Percentiles rank a stretch among this genome's conserved stretches.
phyloP scores from a whole-genome alignment of 2,113 vertebrate genomes.

The Phylloscopus trochiloides region DNA sequence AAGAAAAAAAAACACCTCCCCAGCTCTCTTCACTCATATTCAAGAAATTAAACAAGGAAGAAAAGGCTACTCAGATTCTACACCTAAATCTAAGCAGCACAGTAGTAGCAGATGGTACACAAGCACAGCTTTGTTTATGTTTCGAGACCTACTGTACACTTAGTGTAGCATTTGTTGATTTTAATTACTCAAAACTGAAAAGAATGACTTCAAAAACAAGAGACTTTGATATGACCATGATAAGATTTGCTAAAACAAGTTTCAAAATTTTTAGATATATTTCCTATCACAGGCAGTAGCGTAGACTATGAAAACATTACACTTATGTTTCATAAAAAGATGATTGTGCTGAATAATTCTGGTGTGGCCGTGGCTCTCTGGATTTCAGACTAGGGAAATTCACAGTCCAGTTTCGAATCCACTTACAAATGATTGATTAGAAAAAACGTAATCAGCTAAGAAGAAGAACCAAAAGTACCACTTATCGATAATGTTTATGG shows the following conservation, averaged over 20 bases:
- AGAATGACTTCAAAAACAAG: conserved; percentile 69
- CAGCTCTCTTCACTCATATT: not conserved
- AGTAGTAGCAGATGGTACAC: conserved; percentile 67
- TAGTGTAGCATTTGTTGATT: conserved; percentile 71
- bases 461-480: conserved; percentile 26
- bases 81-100: conserved; percentile 61
- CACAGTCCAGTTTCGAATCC: conserved; percentile 6
- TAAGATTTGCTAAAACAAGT: conserved; percentile 67
- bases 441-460: conserved; percentile 18
- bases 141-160: conserved; percentile 71
- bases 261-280: conserved; percentile 65
- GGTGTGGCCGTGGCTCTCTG: not conserved
- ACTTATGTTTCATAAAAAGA: conserved; percentile 56
- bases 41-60: conserved; percentile 1
- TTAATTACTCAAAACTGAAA: conserved; percentile 73
- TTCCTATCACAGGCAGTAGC: conserved; percentile 58
- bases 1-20: not conserved
- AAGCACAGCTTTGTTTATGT: conserved; percentile 72
- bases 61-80: conserved; percentile 66
- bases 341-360: conserved; percentile 61
- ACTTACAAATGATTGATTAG: conserved; percentile 33
- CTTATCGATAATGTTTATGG: conserved; percentile 36
- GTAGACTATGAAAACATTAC: conserved; percentile 57
- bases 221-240: conserved; percentile 69
- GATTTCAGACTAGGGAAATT: conserved; percentile 22